Percentiles rank a stretch among this genome's conserved stretches.
phyloP scores from a whole-genome alignment of 2,113 vertebrate genomes.

The Podarcis muralis region DNA sequence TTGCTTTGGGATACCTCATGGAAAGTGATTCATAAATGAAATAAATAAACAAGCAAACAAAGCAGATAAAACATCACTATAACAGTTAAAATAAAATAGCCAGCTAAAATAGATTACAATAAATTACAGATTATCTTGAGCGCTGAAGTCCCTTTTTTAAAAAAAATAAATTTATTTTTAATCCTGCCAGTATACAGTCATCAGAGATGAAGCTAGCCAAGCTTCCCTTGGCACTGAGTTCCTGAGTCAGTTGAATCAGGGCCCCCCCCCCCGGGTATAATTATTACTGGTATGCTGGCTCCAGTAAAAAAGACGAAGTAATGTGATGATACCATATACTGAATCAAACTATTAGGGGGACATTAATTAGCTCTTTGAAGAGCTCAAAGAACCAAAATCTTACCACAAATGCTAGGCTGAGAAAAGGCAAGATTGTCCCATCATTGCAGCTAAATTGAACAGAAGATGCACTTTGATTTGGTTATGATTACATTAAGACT shows the following conservation, averaged over 20 bases:
- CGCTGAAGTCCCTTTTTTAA: too few species aligned
- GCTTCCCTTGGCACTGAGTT: not conserved
- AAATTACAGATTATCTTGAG: too few species aligned
- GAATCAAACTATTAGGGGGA: not conserved
- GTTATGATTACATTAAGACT: not conserved
- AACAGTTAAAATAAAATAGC: too few species aligned
- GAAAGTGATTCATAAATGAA: too few species aligned
- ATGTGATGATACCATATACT: not conserved
- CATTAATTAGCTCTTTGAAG: not conserved
- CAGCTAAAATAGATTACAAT: too few species aligned
- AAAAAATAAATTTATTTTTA: too few species aligned
- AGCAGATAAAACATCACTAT: too few species aligned
- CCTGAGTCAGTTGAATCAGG: not conserved
- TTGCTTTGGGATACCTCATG: too few species aligned
- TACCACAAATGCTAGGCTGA: not conserved
- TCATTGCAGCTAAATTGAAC: not conserved
- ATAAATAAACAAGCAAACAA: too few species aligned
- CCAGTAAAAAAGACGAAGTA: not conserved
- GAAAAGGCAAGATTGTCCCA: not conserved
- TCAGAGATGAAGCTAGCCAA: too few species aligned
- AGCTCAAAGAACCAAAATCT: not conserved
- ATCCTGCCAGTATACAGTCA: too few species aligned
- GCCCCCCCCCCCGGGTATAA: not conserved
- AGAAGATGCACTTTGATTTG: not conserved
- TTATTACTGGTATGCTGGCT: not conserved